Evolutionary conservation across 2,888 invertebrate genomes (phyloP).

Genomic region (Archips crataeganus): DNA sequence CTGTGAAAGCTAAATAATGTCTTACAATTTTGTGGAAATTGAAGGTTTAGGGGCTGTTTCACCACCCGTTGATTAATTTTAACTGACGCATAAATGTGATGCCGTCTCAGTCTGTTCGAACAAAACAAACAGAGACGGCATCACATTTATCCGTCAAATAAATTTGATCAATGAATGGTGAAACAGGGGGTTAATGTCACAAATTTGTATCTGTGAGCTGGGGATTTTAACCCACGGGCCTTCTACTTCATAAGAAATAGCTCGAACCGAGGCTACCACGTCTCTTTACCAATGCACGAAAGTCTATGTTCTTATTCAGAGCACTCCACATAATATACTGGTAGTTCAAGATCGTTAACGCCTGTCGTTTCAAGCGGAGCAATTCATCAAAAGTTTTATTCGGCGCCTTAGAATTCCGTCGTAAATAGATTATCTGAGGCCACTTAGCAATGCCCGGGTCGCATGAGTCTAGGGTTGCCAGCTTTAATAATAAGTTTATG

Average conservation of each 20-base stretch:
- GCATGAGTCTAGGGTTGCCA: background rate
- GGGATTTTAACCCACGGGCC: background rate
- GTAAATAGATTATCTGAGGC: constrained; percentile 41
- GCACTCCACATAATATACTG: constrained; percentile 20
- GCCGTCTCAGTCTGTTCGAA: no score
- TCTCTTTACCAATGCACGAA: background rate
- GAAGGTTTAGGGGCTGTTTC: no score
- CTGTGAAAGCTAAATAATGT: no score
- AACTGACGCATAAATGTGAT: no score
- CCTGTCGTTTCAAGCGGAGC: constrained; percentile 28
- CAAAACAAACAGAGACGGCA: no score
- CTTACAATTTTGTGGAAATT: no score
- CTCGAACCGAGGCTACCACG: background rate
- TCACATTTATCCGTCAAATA: no score
- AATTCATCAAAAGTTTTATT: constrained; percentile 43
- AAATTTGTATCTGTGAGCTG: background rate
- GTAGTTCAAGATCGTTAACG: constrained; percentile 33
- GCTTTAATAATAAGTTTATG: background rate
- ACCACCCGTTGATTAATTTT: no score
- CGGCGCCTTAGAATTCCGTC: constrained; percentile 22
- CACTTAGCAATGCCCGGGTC: constrained; percentile 27
- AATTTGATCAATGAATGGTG: no score
- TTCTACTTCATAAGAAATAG: background rate
- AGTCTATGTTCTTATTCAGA: background rate
- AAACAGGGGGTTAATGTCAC: no score